Evolutionary conservation across 2,113 vertebrate genomes (phyloP), one percentile per base, ranked within the genome.

Genomic region (Ophthalmolycus amberensis): DNA sequence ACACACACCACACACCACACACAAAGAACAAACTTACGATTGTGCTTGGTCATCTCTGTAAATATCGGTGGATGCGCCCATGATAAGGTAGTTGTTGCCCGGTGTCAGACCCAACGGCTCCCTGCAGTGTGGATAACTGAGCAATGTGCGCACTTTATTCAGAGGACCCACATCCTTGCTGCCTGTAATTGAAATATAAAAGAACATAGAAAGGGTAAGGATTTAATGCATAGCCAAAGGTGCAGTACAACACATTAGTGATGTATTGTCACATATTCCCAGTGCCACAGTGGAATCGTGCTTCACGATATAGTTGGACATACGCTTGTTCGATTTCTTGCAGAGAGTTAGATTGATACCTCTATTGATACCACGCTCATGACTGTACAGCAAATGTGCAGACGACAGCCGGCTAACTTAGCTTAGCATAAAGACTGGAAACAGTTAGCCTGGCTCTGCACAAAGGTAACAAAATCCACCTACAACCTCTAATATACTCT

Each of bases 21-120:
- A 27, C 18, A 32, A 60, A 32, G 58, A 60, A 62, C 25, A 80
- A 77, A 89, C 91, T 80, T 80, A 91, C 90, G 15, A 0, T 37
- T 71, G 0, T 0, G 3, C 2, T 18, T 11, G 0, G 0, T 82
- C 42, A 4, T 84, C 71, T 68, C 2, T 6, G 71, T 79, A 6
- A 69, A 90, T 85, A 58, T 94, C 90, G 60, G 29, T 74, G 27
- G 88, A 90, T 3, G 79, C 25, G 6, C 95, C 94, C 93, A 95
- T 95, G 82, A 95, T 66, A 9, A 95, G 93, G 75, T 94, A 95
- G 0, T 66, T 77, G 52, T 90, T 93, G 4, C 62, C 88, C 0
- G 1, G 3, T 1, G 0, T 1, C 18, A 95, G 46, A 37, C 16
- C 66, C 37, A 94, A 77, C 75, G 76, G 20, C 0, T 84, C 69